Percentiles rank a stretch among this genome's conserved stretches.
Evolutionary conservation across 2,888 invertebrate species (phyloP).

Genomic region (Acronicta alni): DNA sequence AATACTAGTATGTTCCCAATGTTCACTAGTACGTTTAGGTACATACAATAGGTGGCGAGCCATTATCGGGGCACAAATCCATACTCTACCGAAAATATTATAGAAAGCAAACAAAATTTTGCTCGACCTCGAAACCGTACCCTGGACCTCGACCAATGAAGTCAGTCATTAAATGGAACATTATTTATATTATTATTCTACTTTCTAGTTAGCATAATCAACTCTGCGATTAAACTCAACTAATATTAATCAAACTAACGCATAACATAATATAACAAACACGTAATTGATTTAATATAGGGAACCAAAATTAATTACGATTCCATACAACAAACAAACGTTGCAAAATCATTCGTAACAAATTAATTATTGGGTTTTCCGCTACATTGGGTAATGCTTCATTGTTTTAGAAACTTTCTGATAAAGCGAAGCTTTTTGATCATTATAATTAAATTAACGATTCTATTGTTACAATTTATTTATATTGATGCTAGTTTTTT

Average conservation of each 20-base stretch:
- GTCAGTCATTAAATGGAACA: too few species aligned
- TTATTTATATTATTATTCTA: too few species aligned
- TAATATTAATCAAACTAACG: slow-evolving; percentile 16
- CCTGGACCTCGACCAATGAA: too few species aligned
- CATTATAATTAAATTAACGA: slow-evolving; percentile 9
- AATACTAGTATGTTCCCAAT: too few species aligned
- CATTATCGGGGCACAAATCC: too few species aligned
- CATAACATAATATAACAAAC: slow-evolving; percentile 20
- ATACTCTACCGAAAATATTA: too few species aligned
- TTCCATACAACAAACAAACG: slow-evolving; percentile 23
- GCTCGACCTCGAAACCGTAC: too few species aligned
- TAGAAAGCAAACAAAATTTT: too few species aligned
- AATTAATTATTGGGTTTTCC: slow-evolving; percentile 18
- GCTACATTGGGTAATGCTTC: slow-evolving; percentile 22
- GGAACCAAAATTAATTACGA: slow-evolving; percentile 27
- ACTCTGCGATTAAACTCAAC: neutral
- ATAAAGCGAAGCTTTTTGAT: slow-evolving; percentile 10
- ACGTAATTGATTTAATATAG: slow-evolving; percentile 30
- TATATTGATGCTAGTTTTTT: too few species aligned
- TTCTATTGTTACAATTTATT: neutral
- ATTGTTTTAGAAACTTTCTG: slow-evolving; percentile 25
- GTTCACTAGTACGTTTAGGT: too few species aligned
- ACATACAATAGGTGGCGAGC: too few species aligned
- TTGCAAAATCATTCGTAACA: slow-evolving; percentile 20
- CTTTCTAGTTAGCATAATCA: too few species aligned